These are phyloP conservation scores for Cerastis leucographa DNA, from an alignment of 2,888 invertebrate species.

Conservation along the genomic window DNA sequence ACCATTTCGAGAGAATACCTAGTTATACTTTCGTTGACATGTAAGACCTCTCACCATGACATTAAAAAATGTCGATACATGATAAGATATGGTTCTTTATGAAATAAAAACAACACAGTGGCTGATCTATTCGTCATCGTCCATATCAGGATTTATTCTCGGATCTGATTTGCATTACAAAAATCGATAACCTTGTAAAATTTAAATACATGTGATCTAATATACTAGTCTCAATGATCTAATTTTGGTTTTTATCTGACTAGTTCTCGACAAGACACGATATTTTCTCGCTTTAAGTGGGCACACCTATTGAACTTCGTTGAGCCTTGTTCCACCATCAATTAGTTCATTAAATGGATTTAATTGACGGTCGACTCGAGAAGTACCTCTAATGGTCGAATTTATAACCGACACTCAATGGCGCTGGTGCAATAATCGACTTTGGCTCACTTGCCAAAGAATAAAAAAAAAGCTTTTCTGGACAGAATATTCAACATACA, in stretches of 20 bases:
- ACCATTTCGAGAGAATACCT: no score
- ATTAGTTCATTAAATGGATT: constrained; percentile 14
- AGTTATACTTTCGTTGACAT: no score
- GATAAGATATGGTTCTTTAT: not conserved
- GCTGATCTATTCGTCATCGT: constrained; percentile 13
- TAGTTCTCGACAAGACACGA: not conserved
- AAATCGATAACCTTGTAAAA: constrained; percentile 34
- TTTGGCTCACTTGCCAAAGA: no score
- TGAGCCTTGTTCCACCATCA: constrained; percentile 8
- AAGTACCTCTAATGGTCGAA: not conserved
- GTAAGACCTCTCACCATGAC: constrained; percentile 1
- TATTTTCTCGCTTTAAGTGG: not conserved
- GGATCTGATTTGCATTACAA: constrained; percentile 26
- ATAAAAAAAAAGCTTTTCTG: not conserved
- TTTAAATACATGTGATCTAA: constrained; percentile 21
- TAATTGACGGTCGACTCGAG: not conserved
- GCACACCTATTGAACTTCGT: not conserved
- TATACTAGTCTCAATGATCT: constrained; percentile 2
- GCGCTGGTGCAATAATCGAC: no score
- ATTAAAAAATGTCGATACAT: constrained; percentile 18
- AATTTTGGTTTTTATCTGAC: not conserved
- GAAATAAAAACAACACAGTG: constrained; percentile 2
- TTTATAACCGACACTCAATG: not conserved
- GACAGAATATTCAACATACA: not conserved
- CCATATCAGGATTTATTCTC: constrained; percentile 15